Conservation (phyloP, 2,113 vertebrate species). For the Petaurus breviceps region DNA sequence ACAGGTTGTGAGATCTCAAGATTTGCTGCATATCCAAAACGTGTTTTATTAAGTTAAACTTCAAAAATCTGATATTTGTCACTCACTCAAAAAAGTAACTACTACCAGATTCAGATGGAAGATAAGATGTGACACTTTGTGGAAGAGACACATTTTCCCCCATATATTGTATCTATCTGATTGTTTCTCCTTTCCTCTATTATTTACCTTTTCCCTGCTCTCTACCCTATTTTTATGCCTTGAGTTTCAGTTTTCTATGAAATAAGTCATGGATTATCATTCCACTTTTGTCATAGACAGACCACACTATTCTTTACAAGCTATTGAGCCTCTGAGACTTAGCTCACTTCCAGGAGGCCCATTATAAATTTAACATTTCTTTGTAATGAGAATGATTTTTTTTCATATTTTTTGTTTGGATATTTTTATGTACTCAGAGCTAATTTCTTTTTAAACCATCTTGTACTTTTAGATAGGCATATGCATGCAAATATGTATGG, state of each 20-base stretch:
- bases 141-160: background rate
- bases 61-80: background rate
- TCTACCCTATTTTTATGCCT: background rate
- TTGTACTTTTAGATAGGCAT: background rate
- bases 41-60: background rate
- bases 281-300: background rate
- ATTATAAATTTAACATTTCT: background rate
- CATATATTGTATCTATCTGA: background rate
- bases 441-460: background rate
- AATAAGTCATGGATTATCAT: background rate
- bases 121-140: background rate
- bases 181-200: background rate
- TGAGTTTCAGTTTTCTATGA: background rate
- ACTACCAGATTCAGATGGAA: background rate
- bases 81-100: background rate
- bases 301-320: background rate
- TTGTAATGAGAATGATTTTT: background rate
- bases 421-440: background rate
- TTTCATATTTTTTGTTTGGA: background rate
- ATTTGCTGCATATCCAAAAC: background rate
- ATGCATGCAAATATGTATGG: background rate
- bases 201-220: background rate
- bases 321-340: background rate
- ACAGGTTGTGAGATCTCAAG: background rate
- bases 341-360: background rate